Conservation (phyloP, 2,888 invertebrate species). For the Drosophila sordidapex region DNA sequence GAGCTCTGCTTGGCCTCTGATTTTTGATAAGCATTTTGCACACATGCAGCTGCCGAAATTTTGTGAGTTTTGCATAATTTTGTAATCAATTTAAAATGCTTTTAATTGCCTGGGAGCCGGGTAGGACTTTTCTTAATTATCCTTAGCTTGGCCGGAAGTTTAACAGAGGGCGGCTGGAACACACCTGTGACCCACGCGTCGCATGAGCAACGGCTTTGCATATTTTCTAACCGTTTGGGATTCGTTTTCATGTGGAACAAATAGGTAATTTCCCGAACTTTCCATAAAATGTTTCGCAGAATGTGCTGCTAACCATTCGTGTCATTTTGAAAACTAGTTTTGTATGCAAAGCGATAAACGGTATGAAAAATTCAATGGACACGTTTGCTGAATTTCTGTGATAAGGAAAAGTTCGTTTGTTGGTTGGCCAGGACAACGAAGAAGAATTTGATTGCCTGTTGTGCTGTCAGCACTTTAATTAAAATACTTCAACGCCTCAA, state of each 20-base stretch:
- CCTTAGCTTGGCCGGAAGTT: slow-evolving; percentile 24
- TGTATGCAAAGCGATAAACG: background rate
- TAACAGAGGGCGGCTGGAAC: slow-evolving; percentile 44
- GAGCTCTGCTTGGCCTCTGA: slow-evolving; percentile 19
- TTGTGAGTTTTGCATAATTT: slow-evolving; percentile 69
- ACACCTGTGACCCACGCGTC: slow-evolving; percentile 43
- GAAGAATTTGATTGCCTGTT: slow-evolving; percentile 34
- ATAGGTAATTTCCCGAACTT: background rate
- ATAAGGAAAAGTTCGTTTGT: slow-evolving; percentile 8
- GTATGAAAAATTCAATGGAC: background rate
- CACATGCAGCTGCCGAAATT: slow-evolving; percentile 42
- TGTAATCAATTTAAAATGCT: slow-evolving; percentile 64
- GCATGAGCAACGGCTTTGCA: slow-evolving; percentile 46
- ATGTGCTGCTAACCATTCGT: background rate
- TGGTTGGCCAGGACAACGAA: slow-evolving; percentile 19
- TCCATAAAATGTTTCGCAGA: too few species aligned
- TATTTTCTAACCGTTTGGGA: slow-evolving; percentile 33
- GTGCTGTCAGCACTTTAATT: slow-evolving; percentile 62
- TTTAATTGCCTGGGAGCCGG: slow-evolving; percentile 49
- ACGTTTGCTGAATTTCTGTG: background rate
- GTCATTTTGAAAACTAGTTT: background rate
- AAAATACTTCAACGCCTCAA: slow-evolving; percentile 61
- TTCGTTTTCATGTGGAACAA: background rate
- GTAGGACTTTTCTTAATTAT: slow-evolving; percentile 36
- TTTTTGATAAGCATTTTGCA: slow-evolving; percentile 27